phyloP scores from a whole-genome alignment of 2,888 invertebrate genomes.

The Limnephilus lunatus region DNA sequence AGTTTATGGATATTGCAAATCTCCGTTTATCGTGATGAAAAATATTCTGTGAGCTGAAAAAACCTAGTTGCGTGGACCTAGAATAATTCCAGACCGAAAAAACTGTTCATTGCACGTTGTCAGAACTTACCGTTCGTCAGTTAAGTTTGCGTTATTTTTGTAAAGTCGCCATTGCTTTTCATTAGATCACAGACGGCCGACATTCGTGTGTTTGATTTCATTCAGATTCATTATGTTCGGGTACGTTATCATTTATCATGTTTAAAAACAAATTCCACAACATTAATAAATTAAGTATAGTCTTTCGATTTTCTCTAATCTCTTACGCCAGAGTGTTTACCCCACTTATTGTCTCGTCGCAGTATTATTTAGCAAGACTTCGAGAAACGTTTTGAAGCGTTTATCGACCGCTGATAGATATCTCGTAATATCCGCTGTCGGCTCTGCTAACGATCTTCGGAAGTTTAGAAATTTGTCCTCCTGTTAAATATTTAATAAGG shows the following conservation, averaged over 20 bases:
- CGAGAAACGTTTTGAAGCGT: background rate
- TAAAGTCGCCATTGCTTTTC: too few species aligned
- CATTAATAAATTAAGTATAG: too few species aligned
- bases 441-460: background rate
- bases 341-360: background rate
- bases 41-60: too few species aligned
- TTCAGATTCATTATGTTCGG: too few species aligned
- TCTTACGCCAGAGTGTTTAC: background rate
- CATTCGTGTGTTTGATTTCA: too few species aligned
- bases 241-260: too few species aligned
- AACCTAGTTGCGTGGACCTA: too few species aligned
- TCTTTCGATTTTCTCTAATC: background rate
- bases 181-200: too few species aligned
- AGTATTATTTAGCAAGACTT: background rate
- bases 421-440: background rate
- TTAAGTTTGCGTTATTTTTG: too few species aligned
- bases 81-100: background rate
- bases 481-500: background rate
- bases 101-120: background rate
- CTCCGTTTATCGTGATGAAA: too few species aligned
- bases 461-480: background rate
- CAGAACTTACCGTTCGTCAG: background rate
- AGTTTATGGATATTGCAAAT: too few species aligned
- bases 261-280: too few species aligned
- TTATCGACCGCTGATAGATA: background rate